Evolutionary conservation across 2,888 invertebrate species (phyloP).

Genomic region (Abrostola triplasia): DNA sequence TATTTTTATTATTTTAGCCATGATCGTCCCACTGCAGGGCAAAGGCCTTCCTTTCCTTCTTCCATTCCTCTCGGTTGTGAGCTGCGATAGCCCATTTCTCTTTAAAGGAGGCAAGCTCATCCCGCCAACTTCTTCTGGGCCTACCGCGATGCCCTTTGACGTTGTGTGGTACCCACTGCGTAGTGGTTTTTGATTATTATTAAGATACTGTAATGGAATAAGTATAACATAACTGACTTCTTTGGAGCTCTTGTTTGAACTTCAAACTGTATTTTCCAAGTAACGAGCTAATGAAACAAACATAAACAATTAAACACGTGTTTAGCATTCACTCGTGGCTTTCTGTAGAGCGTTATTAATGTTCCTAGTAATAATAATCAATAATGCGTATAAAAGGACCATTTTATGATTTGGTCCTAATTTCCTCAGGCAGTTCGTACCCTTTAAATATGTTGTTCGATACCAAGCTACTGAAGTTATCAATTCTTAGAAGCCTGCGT

Average conservation of each 20-base stretch:
- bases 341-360: background rate
- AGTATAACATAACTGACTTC: no score
- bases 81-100: slow-evolving; percentile 1
- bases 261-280: slow-evolving; percentile 6
- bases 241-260: background rate
- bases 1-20: no score
- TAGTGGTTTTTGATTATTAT: no score
- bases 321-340: slow-evolving; percentile 7
- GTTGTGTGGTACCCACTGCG: no score
- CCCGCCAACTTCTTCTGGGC: no score
- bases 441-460: background rate
- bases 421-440: no score
- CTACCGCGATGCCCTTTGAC: no score
- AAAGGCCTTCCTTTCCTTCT: no score
- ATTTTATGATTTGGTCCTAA: no score
- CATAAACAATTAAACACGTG: slow-evolving; percentile 27
- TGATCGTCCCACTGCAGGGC: no score
- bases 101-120: slow-evolving; percentile 24
- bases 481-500: slow-evolving; percentile 3
- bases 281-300: slow-evolving; percentile 25
- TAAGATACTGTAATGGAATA: no score
- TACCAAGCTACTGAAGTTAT: background rate
- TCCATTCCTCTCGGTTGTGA: no score
- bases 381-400: background rate
- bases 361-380: background rate